Conservation (phyloP, 2,888 invertebrate genomes). For the Phalera bucephala region DNA sequence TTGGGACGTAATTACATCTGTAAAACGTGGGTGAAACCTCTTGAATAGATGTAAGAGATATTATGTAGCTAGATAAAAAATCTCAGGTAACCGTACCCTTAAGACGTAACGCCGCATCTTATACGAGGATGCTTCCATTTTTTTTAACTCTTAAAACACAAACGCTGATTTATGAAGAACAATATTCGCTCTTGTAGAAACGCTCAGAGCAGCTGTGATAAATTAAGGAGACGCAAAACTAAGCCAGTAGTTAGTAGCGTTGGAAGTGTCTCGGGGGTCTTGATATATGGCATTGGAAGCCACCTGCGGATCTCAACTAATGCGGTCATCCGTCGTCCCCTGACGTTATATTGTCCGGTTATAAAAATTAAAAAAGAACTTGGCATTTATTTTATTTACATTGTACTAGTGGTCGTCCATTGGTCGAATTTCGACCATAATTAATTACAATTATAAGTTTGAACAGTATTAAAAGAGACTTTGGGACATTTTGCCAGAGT, state of each 20-base stretch:
- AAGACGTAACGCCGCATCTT: too few species aligned
- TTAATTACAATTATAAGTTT: too few species aligned
- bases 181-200: background rate
- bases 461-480: too few species aligned
- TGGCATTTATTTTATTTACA: background rate
- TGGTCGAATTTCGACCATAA: too few species aligned
- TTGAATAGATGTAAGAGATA: too few species aligned
- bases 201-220: constrained; percentile 34
- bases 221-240: constrained; percentile 36
- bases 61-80: too few species aligned
- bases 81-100: too few species aligned
- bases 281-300: constrained; percentile 36
- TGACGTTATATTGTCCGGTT: constrained; percentile 40
- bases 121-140: too few species aligned
- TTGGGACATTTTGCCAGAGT: too few species aligned
- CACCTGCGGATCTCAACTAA: constrained; percentile 40
- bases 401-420: constrained; percentile 22
- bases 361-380: background rate
- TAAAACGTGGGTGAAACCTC: too few species aligned
- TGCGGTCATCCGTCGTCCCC: constrained; percentile 45
- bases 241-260: constrained; percentile 31
- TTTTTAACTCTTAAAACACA: too few species aligned
- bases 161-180: background rate
- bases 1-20: too few species aligned
- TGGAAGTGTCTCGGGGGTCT: constrained; percentile 16